Base-by-base conservation (phyloP, 2,797 vertebrate species). In the Sebastiscus tertius region DNA sequence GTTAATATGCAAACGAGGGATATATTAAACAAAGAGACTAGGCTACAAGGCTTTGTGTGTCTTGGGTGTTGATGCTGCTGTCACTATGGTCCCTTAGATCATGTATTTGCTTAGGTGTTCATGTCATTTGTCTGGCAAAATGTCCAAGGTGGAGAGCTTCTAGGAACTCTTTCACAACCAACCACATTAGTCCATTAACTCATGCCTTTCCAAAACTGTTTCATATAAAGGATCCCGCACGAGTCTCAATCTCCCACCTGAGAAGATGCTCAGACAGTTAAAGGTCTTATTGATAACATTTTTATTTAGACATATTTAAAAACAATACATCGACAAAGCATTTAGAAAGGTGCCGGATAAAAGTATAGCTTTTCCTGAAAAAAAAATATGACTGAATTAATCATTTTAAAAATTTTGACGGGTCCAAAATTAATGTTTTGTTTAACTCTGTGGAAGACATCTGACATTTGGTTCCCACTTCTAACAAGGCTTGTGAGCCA, bases 51-150 rank as follows among this genome's bases (percentile, higher is more conserved):
- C n/a, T 33, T 29, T 49, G 22, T 7, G 11, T 61, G 42, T 36
- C 1, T 52, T 27, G 5, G 10, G 13, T 56, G 49, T 27, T 29
- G 3, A 62, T 61, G 7, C 5, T 31, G 27, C 55, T 52, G 16
- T 72, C 13, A 11, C 52, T 46, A 6, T 26, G n/a, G 20, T 56
- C 7, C 46, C 29, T 64, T 42, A 14, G 18, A 58, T 65, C 12
- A 60, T 31, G 42, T 0, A 60, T 75, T 87, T 83, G 64, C 39
- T 63, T 79, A 59, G 14, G 11, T 22, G 22, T 75, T 26, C 12
- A 49, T 66, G 16, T 7, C 3, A 70, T 86, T 86, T 76, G 61
- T 72, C 80, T 79, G 46, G 64, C 49, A 62, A 86, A 87, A 64
- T 80, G 2, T 69, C 29, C 29, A 61, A 61, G 9, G 26, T 27